These are phyloP conservation scores for Paramisgurnus dabryanus DNA, from an alignment of 2,113 vertebrate genomes.

Conservation along the genomic window DNA sequence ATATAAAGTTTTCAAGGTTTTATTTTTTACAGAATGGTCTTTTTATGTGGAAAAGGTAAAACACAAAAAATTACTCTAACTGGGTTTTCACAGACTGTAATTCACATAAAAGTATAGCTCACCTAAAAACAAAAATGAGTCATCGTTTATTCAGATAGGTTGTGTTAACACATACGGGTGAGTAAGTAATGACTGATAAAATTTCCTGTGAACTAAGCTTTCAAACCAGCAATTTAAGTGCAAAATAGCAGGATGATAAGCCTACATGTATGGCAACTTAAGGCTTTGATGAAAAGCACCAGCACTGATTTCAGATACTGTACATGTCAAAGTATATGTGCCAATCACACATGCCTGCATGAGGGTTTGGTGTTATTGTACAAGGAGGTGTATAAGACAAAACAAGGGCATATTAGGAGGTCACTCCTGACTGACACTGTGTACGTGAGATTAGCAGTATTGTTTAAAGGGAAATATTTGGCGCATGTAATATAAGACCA, in stretches of 20 bases:
- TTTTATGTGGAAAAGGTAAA: no score
- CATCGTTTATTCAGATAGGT: no score
- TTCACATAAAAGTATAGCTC: not conserved
- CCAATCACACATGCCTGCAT: conserved; percentile 7
- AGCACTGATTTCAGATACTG: conserved; percentile 1
- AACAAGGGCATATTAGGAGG: conserved; percentile 40
- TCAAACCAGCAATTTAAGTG: not conserved
- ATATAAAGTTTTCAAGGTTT: no score
- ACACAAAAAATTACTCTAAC: no score
- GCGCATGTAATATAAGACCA: conserved; percentile 64
- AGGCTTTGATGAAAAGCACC: conserved; percentile 26
- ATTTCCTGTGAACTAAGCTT: no score
- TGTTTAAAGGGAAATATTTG: conserved; percentile 58
- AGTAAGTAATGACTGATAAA: no score
- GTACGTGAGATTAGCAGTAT: conserved; percentile 38
- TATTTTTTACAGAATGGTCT: no score
- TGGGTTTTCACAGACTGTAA: not conserved
- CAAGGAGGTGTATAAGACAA: conserved; percentile 15
- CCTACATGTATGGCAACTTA: not conserved
- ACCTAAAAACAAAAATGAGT: no score
- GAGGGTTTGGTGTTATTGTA: conserved; percentile 21
- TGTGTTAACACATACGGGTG: no score
- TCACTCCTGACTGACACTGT: not conserved
- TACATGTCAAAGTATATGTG: not conserved
- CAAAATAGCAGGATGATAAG: not conserved